phyloP scores from a whole-genome alignment of 2,113 vertebrate genomes.

The Pterocles burchelli region DNA sequence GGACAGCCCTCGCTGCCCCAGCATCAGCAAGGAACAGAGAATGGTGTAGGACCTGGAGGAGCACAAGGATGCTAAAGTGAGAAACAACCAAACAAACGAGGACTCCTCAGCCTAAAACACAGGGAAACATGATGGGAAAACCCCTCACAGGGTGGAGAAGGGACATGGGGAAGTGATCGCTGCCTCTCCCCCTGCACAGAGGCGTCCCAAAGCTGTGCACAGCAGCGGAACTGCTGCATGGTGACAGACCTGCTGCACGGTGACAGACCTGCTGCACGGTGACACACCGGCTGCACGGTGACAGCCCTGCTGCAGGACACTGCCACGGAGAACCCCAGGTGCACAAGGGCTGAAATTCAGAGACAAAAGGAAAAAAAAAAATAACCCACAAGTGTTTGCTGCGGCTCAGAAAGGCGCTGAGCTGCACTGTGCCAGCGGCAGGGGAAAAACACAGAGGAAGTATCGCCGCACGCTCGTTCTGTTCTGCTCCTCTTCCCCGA shows the following conservation, averaged over 20 bases:
- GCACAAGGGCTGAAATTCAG: not conserved
- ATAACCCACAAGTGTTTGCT: not conserved
- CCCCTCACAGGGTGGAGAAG: not conserved
- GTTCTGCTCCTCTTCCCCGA: not conserved
- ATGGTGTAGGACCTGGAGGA: fast-evolving
- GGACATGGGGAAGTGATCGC: not conserved
- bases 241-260: too few relatives aligned
- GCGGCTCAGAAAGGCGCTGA: not conserved
- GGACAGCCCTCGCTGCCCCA: fast-evolving
- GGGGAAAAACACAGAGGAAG: not conserved
- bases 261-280: too few relatives aligned
- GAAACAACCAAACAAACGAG: not conserved
- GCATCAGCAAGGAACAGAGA: not conserved
- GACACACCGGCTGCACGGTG: fast-evolving
- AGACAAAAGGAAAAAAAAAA: not conserved
- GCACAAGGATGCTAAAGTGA: not conserved
- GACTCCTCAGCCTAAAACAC: not conserved
- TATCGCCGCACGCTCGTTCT: not conserved
- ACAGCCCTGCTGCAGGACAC: not conserved
- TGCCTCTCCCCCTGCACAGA: fast-evolving
- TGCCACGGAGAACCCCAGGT: not conserved
- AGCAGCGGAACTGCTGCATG: not conserved
- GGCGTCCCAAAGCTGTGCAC: not conserved
- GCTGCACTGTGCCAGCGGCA: fast-evolving
- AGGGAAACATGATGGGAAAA: fast-evolving